Base-by-base conservation (phyloP, 2,113 vertebrate species). In the Dicaeum eximium region DNA sequence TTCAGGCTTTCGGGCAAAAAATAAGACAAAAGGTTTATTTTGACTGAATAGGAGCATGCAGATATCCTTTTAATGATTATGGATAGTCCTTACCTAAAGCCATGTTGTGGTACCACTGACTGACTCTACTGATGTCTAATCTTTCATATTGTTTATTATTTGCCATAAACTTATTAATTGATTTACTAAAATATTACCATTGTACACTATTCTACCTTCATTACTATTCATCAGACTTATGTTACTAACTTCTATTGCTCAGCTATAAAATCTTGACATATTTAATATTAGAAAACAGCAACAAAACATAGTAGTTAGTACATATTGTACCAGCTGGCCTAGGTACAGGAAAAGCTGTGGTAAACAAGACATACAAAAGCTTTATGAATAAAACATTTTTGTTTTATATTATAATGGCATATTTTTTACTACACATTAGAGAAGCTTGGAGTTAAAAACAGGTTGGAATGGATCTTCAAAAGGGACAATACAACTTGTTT, bases 321-420 rank as follows among this genome's bases (percentile, higher is more conserved):
- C 42, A 77, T 75, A 70, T 57, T 66, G 85, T 94, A 86, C 82
- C 88, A 95, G 82, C 45, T 92, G 80, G 64, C 93, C 66, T 60
- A 45, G 33, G 60, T 86, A 58, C 58, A 66, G 40, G 62, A 82
- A 85, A 95, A 95, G 30, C 86, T 65, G 47, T 45, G 42, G 38
- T 91, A 70, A 67, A 75, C 58, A 89, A 87, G 27, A 45, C 37
- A 45, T 56, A n/a, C 21, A 64, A 90, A 90, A 91, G 28, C 75
- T 88, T 70, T 54, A 79, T 85, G 84, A 97, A 96, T 93, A 97
- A 97, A 95, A 83, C 77, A 93, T 91, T 78, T 94, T 95, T 87
- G 80, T 77, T 92, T 94, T 91, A 30, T 91, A 18, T 54, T 75
- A n/a, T 86, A 53, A 27, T 22, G 33, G 23, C 22, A 45, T 92